phyloP scores from a whole-genome alignment of 1,140 invertebrate genomes.

The Drosophila mayri region DNA sequence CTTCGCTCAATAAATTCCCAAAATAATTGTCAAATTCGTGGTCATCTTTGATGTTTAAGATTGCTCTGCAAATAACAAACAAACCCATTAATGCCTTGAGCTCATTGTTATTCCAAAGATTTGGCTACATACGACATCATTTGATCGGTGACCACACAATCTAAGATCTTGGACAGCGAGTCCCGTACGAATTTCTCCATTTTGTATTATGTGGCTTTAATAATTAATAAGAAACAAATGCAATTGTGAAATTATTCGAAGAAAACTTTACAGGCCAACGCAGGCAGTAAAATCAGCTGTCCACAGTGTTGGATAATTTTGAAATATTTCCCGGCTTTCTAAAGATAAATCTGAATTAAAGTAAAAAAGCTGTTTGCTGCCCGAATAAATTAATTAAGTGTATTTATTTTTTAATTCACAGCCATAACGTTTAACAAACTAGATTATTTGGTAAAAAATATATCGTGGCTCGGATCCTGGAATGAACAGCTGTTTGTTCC shows the following conservation, averaged over 20 bases:
- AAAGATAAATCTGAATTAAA: not conserved
- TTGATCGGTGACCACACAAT: slow-evolving; percentile 88
- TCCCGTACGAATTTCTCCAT: slow-evolving; percentile 82
- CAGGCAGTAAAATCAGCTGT: slow-evolving; percentile 24
- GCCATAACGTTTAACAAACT: no score
- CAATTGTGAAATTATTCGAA: slow-evolving; percentile 28
- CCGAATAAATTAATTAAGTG: not conserved
- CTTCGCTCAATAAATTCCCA: slow-evolving; percentile 88
- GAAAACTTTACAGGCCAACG: slow-evolving; percentile 18
- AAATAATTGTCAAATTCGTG: slow-evolving; percentile 90
- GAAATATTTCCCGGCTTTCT: not conserved
- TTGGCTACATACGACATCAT: slow-evolving; percentile 87
- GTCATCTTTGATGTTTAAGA: slow-evolving; percentile 88
- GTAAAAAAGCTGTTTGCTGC: not conserved
- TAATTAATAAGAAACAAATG: not conserved
- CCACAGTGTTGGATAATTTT: slow-evolving; percentile 32
- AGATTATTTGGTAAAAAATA: not conserved
- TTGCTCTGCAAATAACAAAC: slow-evolving; percentile 85
- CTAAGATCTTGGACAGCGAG: slow-evolving; percentile 85
- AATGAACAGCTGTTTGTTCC: slow-evolving; percentile 1
- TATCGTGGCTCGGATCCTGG: not conserved
- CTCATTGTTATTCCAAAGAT: not conserved
- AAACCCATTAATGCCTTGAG: slow-evolving; percentile 2
- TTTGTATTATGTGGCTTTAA: not conserved
- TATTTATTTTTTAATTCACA: no score